A percentile compares a stretch with the other conserved stretches of the same genome.
Conservation (phyloP, 2,113 vertebrate genomes). For the Antechinus flavipes region DNA sequence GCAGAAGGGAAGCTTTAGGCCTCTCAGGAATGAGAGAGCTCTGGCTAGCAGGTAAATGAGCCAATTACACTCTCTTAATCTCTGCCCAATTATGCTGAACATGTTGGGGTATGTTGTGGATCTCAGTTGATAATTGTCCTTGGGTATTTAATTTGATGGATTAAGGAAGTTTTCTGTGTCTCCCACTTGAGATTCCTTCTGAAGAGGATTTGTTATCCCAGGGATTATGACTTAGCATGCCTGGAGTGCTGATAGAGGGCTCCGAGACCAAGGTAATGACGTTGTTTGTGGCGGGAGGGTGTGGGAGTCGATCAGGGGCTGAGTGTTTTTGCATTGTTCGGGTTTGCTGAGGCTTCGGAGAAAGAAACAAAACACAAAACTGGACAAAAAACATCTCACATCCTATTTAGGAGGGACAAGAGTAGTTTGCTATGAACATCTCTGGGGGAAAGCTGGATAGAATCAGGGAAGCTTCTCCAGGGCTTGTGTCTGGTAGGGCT, state of each 20-base stretch:
- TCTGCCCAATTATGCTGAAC: not conserved
- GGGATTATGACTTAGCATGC: slow-evolving; percentile 38
- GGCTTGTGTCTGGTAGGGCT: slow-evolving; percentile 45
- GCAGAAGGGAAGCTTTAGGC: not conserved
- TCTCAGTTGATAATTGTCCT: slow-evolving; percentile 24
- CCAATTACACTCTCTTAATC: not conserved
- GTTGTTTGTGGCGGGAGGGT: slow-evolving; percentile 12
- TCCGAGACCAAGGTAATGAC: not conserved
- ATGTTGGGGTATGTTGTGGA: not conserved
- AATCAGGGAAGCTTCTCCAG: slow-evolving; percentile 39
- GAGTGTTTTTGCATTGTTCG: slow-evolving; percentile 28
- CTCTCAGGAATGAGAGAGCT: not conserved
- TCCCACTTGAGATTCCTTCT: slow-evolving; percentile 5
- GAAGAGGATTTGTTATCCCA: slow-evolving; percentile 10
- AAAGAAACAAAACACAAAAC: not conserved
- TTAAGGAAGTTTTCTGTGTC: not conserved
- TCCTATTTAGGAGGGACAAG: not conserved
- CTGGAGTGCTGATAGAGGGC: not conserved
- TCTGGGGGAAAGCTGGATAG: slow-evolving; percentile 56
- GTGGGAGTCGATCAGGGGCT: not conserved
- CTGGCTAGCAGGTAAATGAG: not conserved
- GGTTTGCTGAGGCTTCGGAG: not conserved
- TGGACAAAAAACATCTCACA: not conserved
- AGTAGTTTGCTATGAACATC: slow-evolving; percentile 17
- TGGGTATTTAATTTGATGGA: slow-evolving; percentile 20